Percentiles rank a stretch among this genome's conserved stretches.
phyloP scores from a whole-genome alignment of 1,140 invertebrate species.

The Physella acuta region DNA sequence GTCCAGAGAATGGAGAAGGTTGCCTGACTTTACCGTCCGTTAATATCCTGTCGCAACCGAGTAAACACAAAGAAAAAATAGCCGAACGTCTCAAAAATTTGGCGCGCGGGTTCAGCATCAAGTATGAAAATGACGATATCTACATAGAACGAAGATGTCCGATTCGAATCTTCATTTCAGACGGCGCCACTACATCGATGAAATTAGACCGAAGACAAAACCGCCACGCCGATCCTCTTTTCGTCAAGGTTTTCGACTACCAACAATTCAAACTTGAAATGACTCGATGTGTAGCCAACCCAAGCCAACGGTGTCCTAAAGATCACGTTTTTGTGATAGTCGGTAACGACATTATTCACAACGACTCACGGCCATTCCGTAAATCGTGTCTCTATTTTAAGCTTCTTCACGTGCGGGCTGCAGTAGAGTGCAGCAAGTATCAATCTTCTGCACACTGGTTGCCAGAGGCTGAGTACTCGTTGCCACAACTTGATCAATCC shows the following conservation, averaged over 20 bases:
- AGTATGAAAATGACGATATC: background rate
- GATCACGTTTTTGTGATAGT: background rate
- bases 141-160: background rate
- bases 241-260: background rate
- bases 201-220: background rate
- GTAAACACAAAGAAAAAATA: background rate
- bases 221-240: background rate
- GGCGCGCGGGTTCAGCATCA: background rate
- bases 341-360: too few relatives aligned
- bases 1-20: background rate
- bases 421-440: background rate
- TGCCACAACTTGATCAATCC: too few relatives aligned
- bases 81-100: background rate
- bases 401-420: background rate
- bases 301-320: background rate
- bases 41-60: background rate
- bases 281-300: background rate
- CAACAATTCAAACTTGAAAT: background rate
- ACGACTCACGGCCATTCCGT: too few relatives aligned
- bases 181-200: background rate
- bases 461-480: too few relatives aligned
- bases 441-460: background rate
- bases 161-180: background rate
- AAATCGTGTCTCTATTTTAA: background rate
- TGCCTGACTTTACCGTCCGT: background rate